Percentiles rank a stretch among this genome's conserved stretches.
phyloP scores from a whole-genome alignment of 2,888 invertebrate genomes.

The Argyresthia goedartella region DNA sequence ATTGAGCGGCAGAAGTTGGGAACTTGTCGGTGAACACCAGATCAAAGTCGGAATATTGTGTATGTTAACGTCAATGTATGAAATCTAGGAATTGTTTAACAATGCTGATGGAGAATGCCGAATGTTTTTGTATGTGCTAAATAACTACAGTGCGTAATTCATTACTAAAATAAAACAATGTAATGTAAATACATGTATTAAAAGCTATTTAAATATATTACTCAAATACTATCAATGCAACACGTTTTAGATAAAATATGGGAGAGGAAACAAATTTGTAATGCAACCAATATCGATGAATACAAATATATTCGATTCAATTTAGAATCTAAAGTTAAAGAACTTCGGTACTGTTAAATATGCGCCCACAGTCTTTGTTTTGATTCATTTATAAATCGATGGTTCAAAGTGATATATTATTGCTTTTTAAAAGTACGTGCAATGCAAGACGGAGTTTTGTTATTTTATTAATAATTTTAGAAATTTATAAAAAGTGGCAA shows the following conservation, averaged over 20 bases:
- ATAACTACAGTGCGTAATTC: no score
- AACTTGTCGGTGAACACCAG: no score
- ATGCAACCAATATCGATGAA: conserved; percentile 2
- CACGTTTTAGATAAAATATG: not conserved
- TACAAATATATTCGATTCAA: not conserved
- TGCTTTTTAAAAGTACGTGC: conserved; percentile 21
- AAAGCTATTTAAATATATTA: no score
- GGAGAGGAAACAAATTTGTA: not conserved
- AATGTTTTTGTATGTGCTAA: no score
- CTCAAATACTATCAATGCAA: no score
- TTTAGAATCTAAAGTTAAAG: conserved; percentile 1
- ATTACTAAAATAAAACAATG: no score
- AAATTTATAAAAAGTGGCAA: not conserved
- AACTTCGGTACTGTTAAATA: not conserved
- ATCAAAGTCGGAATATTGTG: no score
- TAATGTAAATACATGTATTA: no score
- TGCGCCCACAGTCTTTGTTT: conserved; percentile 18
- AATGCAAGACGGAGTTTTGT: conserved; percentile 20
- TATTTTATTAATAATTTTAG: conserved; percentile 12
- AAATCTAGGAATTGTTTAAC: no score
- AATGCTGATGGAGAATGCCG: no score
- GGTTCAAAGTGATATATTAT: conserved; percentile 32
- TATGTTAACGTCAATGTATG: no score
- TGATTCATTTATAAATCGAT: conserved; percentile 35
- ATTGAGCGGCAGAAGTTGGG: no score